Conservation (phyloP, 2,113 vertebrate species). For the Istiophorus platypterus region DNA sequence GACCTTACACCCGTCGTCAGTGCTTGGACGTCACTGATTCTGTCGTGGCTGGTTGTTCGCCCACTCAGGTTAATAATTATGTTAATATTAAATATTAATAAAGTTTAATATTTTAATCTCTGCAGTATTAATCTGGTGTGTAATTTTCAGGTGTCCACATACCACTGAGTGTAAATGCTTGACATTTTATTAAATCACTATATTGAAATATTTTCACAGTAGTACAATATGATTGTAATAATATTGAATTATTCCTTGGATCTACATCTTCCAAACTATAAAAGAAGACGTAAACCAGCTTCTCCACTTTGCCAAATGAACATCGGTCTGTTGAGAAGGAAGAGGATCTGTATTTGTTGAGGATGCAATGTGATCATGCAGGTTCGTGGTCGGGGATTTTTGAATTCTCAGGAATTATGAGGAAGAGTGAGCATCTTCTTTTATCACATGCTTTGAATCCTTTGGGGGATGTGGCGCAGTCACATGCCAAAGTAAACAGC, state of each 20-base stretch:
- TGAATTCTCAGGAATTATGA: background rate
- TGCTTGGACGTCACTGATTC: background rate
- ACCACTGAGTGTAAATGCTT: background rate
- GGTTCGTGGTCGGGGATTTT: background rate
- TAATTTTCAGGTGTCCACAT: background rate
- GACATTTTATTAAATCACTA: background rate
- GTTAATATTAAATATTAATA: too few species aligned
- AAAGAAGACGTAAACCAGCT: background rate
- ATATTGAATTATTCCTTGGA: background rate
- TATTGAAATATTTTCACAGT: background rate
- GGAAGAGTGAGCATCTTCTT: background rate
- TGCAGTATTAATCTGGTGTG: too few species aligned
- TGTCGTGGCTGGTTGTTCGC: background rate
- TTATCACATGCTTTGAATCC: slow-evolving; percentile 45
- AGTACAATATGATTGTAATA: background rate
- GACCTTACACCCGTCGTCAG: background rate
- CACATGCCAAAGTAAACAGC: slow-evolving; percentile 10
- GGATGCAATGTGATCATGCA: background rate
- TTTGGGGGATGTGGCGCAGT: background rate
- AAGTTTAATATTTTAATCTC: too few species aligned
- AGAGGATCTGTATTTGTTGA: slow-evolving; percentile 3
- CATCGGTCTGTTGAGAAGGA: background rate
- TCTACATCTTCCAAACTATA: background rate
- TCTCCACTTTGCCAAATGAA: slow-evolving; percentile 1
- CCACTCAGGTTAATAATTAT: too few species aligned